Base-by-base conservation (phyloP, 2,888 invertebrate genomes). In the Pterostichus niger region DNA sequence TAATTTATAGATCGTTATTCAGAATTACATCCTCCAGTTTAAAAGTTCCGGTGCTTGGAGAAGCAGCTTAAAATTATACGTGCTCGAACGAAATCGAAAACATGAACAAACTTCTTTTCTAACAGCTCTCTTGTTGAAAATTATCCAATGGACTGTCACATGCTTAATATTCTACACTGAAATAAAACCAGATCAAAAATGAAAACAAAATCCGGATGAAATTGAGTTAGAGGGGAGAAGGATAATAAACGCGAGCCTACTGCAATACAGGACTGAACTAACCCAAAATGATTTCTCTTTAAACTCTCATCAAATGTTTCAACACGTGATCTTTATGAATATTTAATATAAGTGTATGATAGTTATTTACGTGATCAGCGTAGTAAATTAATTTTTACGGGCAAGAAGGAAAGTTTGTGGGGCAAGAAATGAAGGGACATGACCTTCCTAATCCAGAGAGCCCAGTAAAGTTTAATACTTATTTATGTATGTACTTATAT, bases 1-100 rank as follows among this genome's bases (percentile, higher is more conserved):
- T 76, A 76, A 76, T 76, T 76, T 76, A 76, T 76, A 54, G 76
- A 76, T 56, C 76, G 76, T 76, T 76, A 76, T 33, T 56, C 56
- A 52, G 76, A 54, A 76, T 76, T 52, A 75, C 68, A 44, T 17
- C 3, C 56, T 6, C 15, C 56, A 33, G 35, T 33, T 64, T 64
- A 33, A 64, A 59, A 54, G 54, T 54, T 54, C 54, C 54, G 54
- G 15, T 59, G 9, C 64, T 64, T 64, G 24, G 17, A 24, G 15
- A 9, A n/a, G 59, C 59, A 17, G n/a, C 49, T 49, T 59, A 24
- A 24, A 59, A 59, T 59, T 59, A 59, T 9, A 40, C 64, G 64
- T 64, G 64, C 35, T 64, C 33, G 5, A 24, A 11, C 17, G 35
- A 64, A 40, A 64, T 64, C 35, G 64, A 64, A 64, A 64, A 64